phyloP scores from a whole-genome alignment of 1,140 invertebrate genomes.

The Drosophila kikkawai region DNA sequence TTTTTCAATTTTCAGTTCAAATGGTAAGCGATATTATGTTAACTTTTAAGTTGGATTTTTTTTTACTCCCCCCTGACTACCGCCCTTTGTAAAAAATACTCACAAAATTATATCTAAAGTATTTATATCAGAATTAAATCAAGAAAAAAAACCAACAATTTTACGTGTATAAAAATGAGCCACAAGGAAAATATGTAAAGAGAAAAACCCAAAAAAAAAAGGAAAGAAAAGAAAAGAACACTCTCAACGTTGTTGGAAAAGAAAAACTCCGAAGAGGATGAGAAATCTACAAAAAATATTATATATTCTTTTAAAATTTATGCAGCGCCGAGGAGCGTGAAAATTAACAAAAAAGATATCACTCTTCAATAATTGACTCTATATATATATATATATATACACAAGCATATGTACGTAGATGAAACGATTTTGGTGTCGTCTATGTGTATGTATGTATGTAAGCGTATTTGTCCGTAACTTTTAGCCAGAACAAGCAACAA shows the following conservation, averaged over 20 bases:
- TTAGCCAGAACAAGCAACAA: constrained; percentile 62
- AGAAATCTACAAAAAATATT: constrained; percentile 69
- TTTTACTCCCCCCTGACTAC: constrained; percentile 11
- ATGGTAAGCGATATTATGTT: constrained; percentile 9
- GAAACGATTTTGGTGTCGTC: constrained; percentile 65
- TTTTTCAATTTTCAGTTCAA: constrained; percentile 34
- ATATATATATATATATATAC: constrained; percentile 53
- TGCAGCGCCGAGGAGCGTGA: constrained; percentile 48
- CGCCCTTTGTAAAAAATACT: constrained; percentile 44
- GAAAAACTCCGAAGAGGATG: constrained; percentile 2
- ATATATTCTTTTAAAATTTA: constrained; percentile 84
- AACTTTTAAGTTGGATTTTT: constrained; percentile 7
- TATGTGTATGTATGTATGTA: constrained; percentile 44
- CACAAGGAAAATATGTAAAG: constrained; percentile 32
- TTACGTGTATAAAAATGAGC: constrained; percentile 54
- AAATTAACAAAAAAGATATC: constrained; percentile 70
- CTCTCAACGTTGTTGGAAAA: constrained; percentile 24
- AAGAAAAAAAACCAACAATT: constrained; percentile 23
- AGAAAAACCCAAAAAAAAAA: constrained; percentile 28
- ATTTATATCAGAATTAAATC: constrained; percentile 53
- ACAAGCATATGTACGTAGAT: constrained; percentile 42
- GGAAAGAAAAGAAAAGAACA: constrained; percentile 24
- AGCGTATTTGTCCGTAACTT: constrained; percentile 75
- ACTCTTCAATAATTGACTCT: constrained; percentile 77
- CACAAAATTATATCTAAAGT: constrained; percentile 42